Conservation (phyloP, 2,797 vertebrate species). For the Numenius phaeopus region DNA sequence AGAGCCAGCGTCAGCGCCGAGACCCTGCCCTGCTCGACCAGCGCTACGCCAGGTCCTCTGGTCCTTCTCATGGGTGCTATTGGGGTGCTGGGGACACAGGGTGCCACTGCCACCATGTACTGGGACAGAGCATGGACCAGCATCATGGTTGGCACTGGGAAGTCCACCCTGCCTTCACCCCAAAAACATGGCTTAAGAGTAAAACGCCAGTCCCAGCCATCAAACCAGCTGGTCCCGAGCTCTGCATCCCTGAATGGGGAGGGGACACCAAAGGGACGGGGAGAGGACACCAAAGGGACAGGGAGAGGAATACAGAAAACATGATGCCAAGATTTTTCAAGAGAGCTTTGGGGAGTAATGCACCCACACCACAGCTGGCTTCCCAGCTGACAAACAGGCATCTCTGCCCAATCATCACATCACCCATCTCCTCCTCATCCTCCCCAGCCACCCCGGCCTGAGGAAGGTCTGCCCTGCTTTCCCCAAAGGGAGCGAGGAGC, state of each 20-base stretch:
- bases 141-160: background rate
- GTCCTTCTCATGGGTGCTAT: background rate
- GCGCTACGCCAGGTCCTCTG: fast-evolving
- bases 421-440: background rate
- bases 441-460: fast-evolving
- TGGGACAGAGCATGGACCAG: background rate
- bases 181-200: background rate
- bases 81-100: background rate
- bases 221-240: background rate
- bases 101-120: fast-evolving
- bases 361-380: background rate
- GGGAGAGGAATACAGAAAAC: background rate
- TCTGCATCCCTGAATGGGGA: background rate
- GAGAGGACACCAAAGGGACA: fast-evolving
- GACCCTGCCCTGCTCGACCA: background rate
- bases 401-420: background rate
- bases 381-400: background rate
- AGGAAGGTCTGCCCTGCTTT: background rate
- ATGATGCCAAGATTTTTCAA: background rate
- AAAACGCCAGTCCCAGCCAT: background rate
- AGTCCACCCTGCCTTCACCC: background rate
- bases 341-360: background rate
- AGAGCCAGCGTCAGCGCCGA: background rate
- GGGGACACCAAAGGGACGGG: too few relatives aligned
- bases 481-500: background rate